phyloP scores from a whole-genome alignment of 2,888 invertebrate genomes.

The Drosophila testacea region DNA sequence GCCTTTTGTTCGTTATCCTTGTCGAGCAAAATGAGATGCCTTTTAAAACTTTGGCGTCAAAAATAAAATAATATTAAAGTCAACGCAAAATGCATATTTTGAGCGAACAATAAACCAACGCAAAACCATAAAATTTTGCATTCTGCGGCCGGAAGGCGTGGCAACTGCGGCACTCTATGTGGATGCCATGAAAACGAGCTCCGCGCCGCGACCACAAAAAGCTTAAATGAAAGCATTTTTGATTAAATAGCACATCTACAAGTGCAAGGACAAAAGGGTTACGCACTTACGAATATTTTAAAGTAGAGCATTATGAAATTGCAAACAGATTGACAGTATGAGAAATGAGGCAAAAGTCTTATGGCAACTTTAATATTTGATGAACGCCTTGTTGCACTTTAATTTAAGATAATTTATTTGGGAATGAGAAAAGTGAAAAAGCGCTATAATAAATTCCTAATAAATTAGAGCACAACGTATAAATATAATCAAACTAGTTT shows the following conservation, averaged over 20 bases:
- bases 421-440: no score
- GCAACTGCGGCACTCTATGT: slow-evolving; percentile 18
- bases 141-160: slow-evolving; percentile 28
- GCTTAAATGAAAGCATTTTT: slow-evolving; percentile 10
- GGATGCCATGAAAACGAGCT: slow-evolving; percentile 5
- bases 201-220: slow-evolving; percentile 9
- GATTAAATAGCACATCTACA: slow-evolving; percentile 1
- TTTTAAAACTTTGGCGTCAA: slow-evolving; percentile 36
- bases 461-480: no score
- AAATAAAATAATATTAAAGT: slow-evolving; percentile 37
- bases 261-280: not conserved
- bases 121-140: slow-evolving; percentile 41
- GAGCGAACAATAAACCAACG: slow-evolving; percentile 42
- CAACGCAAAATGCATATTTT: slow-evolving; percentile 42
- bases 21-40: slow-evolving; percentile 35
- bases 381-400: not conserved
- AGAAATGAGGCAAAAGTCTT: not conserved
- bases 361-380: not conserved
- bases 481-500: no score
- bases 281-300: not conserved
- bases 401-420: not conserved
- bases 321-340: not conserved
- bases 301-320: not conserved
- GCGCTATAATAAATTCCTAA: no score
- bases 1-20: slow-evolving; percentile 54